Evolutionary conservation across 2,888 invertebrate genomes (phyloP), one percentile per base, ranked within the genome.

Genomic region (Saturnia pavonia): DNA sequence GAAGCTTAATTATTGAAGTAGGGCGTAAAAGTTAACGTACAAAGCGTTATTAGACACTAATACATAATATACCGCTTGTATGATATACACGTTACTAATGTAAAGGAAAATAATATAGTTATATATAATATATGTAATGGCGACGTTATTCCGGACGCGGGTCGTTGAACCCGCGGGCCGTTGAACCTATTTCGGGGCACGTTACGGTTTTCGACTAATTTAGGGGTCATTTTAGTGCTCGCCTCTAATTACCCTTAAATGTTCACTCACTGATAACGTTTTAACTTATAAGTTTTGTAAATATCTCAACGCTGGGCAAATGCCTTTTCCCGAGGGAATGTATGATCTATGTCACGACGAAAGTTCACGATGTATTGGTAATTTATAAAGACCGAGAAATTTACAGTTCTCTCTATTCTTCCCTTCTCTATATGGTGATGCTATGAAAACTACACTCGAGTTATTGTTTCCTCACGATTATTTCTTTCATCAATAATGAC

Each of bases 201-300:
- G 74, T 74, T 75, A 78, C 78, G 73, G 80, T 67, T 73, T 77
- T 75, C 74, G 70, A 77, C 78, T 82, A 81, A 82, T 83, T 82
- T 78, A 79, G 75, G 78, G 84, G 84, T 83, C 83, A 85, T 77
- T 80, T 82, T 77, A 76, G 78, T 79, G 77, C 74, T 77, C 70
- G 70, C 69, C 48, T 67, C 34, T 70, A 72, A 72, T 72, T 72
- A 67, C 67, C 69, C 69, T 60, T 42, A 19, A 57, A 67, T 67
- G 67, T 72, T 75, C 71, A 66, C 69, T 63, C 66, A 69, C 48
- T 65, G 65, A 65, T 65, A 65, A 40, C 40, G 51, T 48, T 42
- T 19, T 34, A 57, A 57, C 51, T 60, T 67, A 42, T 19, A 14
- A 25, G 57, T 11, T 14, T 8, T 54, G 22, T 54, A 22, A 51